A percentile compares a stretch with the other conserved stretches of the same genome.
These are phyloP conservation scores for Turdus rufiventris DNA, from an alignment of 2,113 vertebrate species.

Conservation along the genomic window DNA sequence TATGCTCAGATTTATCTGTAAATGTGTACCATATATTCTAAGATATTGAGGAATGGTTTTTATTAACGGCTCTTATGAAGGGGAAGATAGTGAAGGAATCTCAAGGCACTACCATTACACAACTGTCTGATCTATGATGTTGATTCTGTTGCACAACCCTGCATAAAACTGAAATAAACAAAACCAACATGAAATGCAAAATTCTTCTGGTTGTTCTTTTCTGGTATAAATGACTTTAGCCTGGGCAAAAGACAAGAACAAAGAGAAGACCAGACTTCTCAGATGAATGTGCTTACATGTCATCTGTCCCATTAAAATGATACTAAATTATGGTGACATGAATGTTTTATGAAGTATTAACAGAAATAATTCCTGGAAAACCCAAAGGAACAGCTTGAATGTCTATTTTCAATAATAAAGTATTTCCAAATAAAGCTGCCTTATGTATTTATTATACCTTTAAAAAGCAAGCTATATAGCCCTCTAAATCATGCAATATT, in stretches of 20 bases:
- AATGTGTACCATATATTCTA: background rate
- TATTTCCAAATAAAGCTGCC: background rate
- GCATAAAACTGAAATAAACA: slow-evolving; percentile 25
- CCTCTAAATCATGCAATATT: background rate
- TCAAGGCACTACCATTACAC: slow-evolving; percentile 6
- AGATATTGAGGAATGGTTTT: slow-evolving; percentile 4
- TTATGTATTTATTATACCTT: background rate
- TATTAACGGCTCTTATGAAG: slow-evolving; percentile 18
- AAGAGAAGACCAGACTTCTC: background rate
- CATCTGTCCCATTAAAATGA: background rate
- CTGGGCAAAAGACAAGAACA: background rate
- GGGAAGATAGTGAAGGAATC: slow-evolving; percentile 21
- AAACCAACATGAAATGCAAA: background rate
- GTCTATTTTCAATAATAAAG: background rate
- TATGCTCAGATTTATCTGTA: slow-evolving; percentile 1
- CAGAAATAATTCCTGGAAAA: background rate
- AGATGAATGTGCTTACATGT: background rate
- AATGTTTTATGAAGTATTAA: background rate
- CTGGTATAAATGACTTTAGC: background rate
- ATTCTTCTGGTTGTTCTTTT: background rate
- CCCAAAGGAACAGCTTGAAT: background rate
- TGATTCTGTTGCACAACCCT: background rate
- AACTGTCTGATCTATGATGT: background rate
- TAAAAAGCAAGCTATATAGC: background rate
- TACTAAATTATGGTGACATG: background rate